Base-by-base conservation (phyloP, 1,140 invertebrate species). In the Psilanteris sp. region DNA sequence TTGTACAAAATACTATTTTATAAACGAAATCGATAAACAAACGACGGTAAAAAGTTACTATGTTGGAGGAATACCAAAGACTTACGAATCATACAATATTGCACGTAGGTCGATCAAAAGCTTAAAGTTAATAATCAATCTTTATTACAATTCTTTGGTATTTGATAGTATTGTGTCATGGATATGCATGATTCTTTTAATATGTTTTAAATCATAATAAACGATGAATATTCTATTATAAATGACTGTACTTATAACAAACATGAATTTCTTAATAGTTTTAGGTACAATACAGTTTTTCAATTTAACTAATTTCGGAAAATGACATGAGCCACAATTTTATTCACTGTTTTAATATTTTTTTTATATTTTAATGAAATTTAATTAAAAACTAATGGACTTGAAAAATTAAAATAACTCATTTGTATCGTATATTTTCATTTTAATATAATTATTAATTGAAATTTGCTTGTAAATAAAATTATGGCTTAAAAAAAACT, bases 151-250 rank as follows among this genome's bases (percentile, higher is more conserved):
- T 71, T 44, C 54, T 26, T 77, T 76, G 62, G 72, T 76, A 70
- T 22, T 34, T 52, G 31, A 46, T 46, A 67, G 32, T 34, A 68
- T 81, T 79, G 73, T 46, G 70, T 81, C 80, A 79, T 79, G 72
- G 80, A 81, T 82, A 82, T 82, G 80, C 80, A 79, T 82, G 71
- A 39, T 79, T 57, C 44, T 55, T 61, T 77, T 37, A 64, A 55
- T 39, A 67, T 41, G 50, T 59, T 59, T 66, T 52, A 72, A 62
- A 57, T 34, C 43, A 26, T 72, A 44, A 74, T 73, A 46, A 36
- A 59, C 24, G 18, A 20, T 20, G 18, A 20, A 20, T 20, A 20
- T 20, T 20, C n/a, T n/a, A n/a, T n/a, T n/a, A n/a, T n/a, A n/a
- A n/a, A n/a, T n/a, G n/a, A n/a, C n/a, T n/a, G n/a, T n/a, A n/a